A percentile compares a stretch with the other conserved stretches of the same genome.
phyloP scores from a whole-genome alignment of 2,888 invertebrate species.

The Tortrix viridana region DNA sequence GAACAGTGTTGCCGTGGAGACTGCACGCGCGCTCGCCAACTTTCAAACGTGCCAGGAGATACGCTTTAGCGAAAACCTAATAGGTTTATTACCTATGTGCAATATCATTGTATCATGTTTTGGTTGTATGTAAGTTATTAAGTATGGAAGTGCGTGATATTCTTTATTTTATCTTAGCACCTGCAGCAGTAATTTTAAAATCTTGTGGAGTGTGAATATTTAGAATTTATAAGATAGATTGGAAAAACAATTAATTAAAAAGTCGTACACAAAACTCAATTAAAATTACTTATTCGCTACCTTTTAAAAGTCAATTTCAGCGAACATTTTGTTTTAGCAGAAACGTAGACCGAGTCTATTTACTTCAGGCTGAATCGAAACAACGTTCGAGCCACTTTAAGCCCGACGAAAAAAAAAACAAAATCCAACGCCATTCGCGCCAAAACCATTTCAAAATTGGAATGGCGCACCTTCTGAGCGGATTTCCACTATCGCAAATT shows the following conservation, averaged over 20 bases:
- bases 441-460: slow-evolving; percentile 76
- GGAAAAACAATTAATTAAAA: too few species aligned
- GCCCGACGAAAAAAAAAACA: slow-evolving; percentile 41
- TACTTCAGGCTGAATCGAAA: slow-evolving; percentile 42
- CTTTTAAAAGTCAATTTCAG: too few species aligned
- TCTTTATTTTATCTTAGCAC: too few species aligned
- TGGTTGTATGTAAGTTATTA: too few species aligned
- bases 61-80: neutral
- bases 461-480: slow-evolving; percentile 60
- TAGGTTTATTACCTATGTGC: neutral
- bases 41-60: neutral
- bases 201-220: too few species aligned
- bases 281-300: too few species aligned
- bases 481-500: slow-evolving; percentile 43
- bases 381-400: slow-evolving; percentile 45
- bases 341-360: slow-evolving; percentile 35
- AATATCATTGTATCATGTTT: neutral
- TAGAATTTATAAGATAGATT: too few species aligned
- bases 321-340: neutral
- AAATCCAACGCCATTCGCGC: slow-evolving; percentile 59
- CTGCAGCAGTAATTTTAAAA: too few species aligned
- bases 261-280: too few species aligned
- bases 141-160: too few species aligned
- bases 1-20: slow-evolving; percentile 8
- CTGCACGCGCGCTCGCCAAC: slow-evolving; percentile 7